Percentiles rank a stretch among this genome's conserved stretches.
Conservation (phyloP, 1,140 invertebrate genomes). For the Penaeus vannamei region DNA sequence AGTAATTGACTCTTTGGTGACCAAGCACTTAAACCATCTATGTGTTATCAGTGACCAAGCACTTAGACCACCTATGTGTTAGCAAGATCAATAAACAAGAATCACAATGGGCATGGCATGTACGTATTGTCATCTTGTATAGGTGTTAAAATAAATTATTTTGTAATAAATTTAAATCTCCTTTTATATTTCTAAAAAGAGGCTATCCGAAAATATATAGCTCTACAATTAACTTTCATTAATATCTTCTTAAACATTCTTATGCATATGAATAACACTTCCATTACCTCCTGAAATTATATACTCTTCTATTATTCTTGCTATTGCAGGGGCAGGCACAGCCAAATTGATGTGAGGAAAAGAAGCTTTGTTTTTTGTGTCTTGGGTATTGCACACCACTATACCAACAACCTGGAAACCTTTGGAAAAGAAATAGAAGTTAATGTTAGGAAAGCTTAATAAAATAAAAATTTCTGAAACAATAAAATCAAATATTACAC, state of each 20-base stretch:
- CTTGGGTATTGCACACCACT: conserved; percentile 42
- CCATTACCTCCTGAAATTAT: conserved; percentile 27
- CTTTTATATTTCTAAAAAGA: background rate
- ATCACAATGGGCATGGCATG: no score
- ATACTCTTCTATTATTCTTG: conserved; percentile 31
- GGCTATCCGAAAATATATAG: background rate
- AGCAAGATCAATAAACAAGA: no score
- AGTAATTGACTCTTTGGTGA: no score
- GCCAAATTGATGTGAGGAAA: conserved; percentile 59
- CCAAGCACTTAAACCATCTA: no score
- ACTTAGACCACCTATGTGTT: no score
- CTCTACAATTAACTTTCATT: no score
- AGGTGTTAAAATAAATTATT: no score
- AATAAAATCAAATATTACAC: no score
- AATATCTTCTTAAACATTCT: no score
- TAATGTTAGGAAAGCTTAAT: background rate
- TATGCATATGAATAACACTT: background rate
- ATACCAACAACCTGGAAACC: conserved; percentile 50
- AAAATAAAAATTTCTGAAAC: background rate
- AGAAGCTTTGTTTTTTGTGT: conserved; percentile 18
- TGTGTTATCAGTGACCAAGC: no score
- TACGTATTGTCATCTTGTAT: no score
- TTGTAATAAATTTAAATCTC: background rate
- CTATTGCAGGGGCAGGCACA: conserved; percentile 33
- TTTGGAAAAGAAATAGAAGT: background rate